Percentiles rank a stretch among this genome's conserved stretches.
These are phyloP conservation scores for Panthera tigris DNA, from an alignment of 2,113 vertebrate genomes.

Conservation along the genomic window DNA sequence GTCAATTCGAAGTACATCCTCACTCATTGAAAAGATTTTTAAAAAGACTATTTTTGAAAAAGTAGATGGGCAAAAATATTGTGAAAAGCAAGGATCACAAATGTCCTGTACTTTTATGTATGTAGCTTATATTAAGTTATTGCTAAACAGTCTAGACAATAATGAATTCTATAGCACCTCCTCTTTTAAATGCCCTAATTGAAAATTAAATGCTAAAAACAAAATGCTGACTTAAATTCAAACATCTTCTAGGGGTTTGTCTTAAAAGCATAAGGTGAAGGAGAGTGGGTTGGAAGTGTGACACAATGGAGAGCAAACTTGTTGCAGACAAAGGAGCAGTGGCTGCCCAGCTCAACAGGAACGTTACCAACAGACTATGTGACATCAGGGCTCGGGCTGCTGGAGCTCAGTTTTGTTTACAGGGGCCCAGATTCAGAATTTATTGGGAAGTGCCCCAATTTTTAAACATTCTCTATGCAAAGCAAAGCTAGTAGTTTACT, in stretches of 20 bases:
- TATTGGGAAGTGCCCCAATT: not conserved
- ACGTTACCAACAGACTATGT: not conserved
- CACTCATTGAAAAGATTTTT: not conserved
- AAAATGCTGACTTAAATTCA: not conserved
- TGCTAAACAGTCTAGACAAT: not conserved
- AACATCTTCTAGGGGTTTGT: not conserved
- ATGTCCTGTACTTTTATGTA: not conserved
- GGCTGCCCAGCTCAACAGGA: accelerated
- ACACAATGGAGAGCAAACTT: not conserved
- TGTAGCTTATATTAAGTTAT: not conserved
- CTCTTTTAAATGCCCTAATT: not conserved
- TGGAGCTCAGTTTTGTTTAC: not conserved
- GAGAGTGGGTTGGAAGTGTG: not conserved
- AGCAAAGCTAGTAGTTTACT: not conserved
- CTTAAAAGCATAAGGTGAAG: not conserved
- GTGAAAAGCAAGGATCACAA: not conserved
- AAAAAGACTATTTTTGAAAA: not conserved
- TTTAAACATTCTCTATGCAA: not conserved
- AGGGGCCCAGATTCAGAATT: not conserved
- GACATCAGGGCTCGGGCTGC: too few species aligned
- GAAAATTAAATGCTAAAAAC: not conserved
- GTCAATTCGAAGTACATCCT: not conserved
- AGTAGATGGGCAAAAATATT: not conserved
- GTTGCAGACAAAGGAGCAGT: not conserved
- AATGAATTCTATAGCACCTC: not conserved